A percentile compares a stretch with the other conserved stretches of the same genome.
Conservation (phyloP, 1,140 invertebrate species). For the Trachymyrmex septentrionalis region DNA sequence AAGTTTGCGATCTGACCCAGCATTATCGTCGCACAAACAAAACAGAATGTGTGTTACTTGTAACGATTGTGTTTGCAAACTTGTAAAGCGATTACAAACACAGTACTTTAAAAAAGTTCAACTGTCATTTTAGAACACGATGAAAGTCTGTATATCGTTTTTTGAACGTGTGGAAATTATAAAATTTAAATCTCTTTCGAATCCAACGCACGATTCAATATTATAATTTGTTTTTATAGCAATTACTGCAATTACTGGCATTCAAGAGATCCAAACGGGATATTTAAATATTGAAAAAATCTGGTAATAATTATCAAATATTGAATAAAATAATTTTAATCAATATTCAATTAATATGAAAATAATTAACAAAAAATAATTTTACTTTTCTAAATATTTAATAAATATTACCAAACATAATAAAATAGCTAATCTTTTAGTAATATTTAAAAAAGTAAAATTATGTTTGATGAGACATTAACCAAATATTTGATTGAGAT, state of each 20-base stretch:
- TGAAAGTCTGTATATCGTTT: not conserved
- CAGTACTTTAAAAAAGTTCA: not conserved
- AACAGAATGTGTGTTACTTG: not conserved
- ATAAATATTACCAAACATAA: no score
- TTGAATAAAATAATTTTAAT: no score
- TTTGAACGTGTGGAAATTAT: not conserved
- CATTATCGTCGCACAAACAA: conserved; percentile 25
- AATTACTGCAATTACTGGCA: not conserved
- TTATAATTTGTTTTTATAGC: not conserved
- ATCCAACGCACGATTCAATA: not conserved
- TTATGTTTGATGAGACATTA: no score
- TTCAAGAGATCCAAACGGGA: not conserved
- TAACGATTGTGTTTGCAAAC: conserved; percentile 22
- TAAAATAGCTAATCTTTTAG: no score
- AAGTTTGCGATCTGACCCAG: not conserved
- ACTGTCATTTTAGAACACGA: conserved; percentile 20
- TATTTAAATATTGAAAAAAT: no score
- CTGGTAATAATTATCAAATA: no score
- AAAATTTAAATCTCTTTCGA: not conserved
- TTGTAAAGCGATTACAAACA: not conserved
- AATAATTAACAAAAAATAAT: no score
- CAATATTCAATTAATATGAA: no score
- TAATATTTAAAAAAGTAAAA: no score
- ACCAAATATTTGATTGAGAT: no score
- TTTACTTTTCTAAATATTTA: no score